A percentile compares a stretch with the other conserved stretches of the same genome.
Evolutionary conservation across 2,888 invertebrate species (phyloP).

Genomic region (Calameuta filiformis): DNA sequence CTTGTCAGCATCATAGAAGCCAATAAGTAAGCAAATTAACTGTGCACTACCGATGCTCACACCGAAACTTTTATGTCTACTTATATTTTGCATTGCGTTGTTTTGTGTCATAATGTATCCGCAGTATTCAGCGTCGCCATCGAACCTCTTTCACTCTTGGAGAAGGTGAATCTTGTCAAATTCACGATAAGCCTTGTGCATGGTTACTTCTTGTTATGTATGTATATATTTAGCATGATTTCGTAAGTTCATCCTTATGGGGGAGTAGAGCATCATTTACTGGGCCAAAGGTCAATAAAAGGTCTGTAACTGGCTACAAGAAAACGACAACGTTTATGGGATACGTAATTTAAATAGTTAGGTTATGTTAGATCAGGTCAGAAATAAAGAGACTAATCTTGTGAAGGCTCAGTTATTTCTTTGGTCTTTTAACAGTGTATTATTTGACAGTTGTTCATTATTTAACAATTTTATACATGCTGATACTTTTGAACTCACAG

Average conservation of each 20-base stretch:
- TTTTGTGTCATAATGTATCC: neutral
- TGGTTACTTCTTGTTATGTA: too few species aligned
- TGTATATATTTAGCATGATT: constrained; percentile 1
- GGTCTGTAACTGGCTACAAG: neutral
- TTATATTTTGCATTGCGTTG: neutral
- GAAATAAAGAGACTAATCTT: neutral
- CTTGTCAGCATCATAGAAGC: neutral
- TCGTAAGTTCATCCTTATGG: constrained; percentile 53
- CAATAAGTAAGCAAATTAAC: neutral
- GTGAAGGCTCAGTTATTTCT: neutral
- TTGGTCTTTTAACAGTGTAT: neutral
- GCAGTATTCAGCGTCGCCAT: neutral
- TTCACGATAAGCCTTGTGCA: neutral
- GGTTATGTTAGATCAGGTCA: neutral
- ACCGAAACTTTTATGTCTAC: neutral
- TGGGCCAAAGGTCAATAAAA: constrained; percentile 46
- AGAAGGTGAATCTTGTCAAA: neutral
- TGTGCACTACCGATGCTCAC: neutral
- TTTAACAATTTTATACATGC: neutral
- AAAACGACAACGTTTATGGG: neutral
- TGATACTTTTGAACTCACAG: neutral
- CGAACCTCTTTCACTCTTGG: neutral
- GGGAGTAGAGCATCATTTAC: constrained; percentile 44
- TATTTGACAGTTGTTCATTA: neutral
- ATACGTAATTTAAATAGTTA: neutral